A percentile compares a stretch with the other conserved stretches of the same genome.
These are phyloP conservation scores for Eulithis testata DNA, from an alignment of 2,888 invertebrate species.

Conservation along the genomic window DNA sequence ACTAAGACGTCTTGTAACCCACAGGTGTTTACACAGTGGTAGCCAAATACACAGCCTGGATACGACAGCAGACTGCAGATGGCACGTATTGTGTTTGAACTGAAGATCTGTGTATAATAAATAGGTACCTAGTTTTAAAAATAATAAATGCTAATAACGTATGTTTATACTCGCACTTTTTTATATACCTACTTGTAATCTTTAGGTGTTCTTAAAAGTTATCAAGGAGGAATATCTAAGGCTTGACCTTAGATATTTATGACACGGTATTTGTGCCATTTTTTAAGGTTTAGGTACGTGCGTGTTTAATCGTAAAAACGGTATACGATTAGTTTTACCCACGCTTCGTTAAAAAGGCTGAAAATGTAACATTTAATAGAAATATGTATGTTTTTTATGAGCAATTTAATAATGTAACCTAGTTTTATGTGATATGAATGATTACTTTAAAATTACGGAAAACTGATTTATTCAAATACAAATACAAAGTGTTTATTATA, in stretches of 20 bases:
- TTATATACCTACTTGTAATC: too few species aligned
- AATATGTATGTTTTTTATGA: neutral
- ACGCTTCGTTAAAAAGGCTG: neutral
- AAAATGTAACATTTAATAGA: neutral
- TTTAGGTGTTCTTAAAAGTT: too few species aligned
- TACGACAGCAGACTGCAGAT: constrained; percentile 68
- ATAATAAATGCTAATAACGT: constrained; percentile 6
- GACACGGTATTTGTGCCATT: neutral
- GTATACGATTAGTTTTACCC: neutral
- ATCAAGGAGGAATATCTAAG: too few species aligned
- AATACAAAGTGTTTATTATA: too few species aligned
- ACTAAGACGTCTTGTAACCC: constrained; percentile 39
- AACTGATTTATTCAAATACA: too few species aligned
- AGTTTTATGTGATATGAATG: neutral
- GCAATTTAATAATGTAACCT: neutral
- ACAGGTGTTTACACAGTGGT: constrained; percentile 86
- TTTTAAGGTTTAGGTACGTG: neutral
- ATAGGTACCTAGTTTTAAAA: neutral
- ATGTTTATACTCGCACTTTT: too few species aligned
- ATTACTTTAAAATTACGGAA: neutral
- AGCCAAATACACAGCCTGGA: constrained; percentile 81
- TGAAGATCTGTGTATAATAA: constrained; percentile 8
- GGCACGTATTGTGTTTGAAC: constrained; percentile 68
- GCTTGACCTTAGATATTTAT: too few species aligned
- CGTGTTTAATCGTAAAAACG: neutral